Evolutionary conservation across 1,140 invertebrate genomes (phyloP), one percentile per base, ranked within the genome.

Genomic region (Panagrolaimus sp.): DNA sequence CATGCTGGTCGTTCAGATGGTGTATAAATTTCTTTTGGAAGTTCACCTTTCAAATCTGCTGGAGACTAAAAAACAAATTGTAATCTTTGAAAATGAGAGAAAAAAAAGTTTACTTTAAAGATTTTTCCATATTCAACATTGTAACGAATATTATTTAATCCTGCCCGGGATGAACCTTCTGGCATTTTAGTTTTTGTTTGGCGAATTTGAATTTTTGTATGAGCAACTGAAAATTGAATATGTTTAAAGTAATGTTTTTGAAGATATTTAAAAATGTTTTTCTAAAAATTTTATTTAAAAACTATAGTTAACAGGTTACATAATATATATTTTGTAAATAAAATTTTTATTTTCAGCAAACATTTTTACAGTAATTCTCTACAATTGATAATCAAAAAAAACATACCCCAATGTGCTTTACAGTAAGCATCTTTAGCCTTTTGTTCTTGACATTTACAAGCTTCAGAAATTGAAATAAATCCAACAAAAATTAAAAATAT

Each of bases 1-100:
- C 73, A 74, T 3, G 73, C 73, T 20, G 73, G 73, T 13, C 67
- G 47, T 53, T 74, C 73, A n/a, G 73, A 74, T 38, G 73, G 73
- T 14, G 73, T 74, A 46, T 53, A 74, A 43, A 74, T 72, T 31
- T 72, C 71, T 46, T 45, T 66, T 3, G 73, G 73, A 9, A 74
- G 73, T 38, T 38, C 31, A 14, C 63, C 23, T 47, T 20, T 7
- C 9, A 64, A 14, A 13, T 31, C n/a, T 23, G 20, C 11, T 9
- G 51, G 51, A 4, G 20, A 25, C 51, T 57, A 27, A 11, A 57
- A 57, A 11, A 11, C 20, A 13, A 23, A 11, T 13, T 57, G 0
- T 9, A 57, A 57, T 11, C 20, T 57, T 65, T 9, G 13, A 66
- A 27, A 42, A 42, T 65, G 14, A 9, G 31, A 9, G 48, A 63